Base-by-base conservation (phyloP, 2,888 invertebrate species). In the Laspeyria flexula region DNA sequence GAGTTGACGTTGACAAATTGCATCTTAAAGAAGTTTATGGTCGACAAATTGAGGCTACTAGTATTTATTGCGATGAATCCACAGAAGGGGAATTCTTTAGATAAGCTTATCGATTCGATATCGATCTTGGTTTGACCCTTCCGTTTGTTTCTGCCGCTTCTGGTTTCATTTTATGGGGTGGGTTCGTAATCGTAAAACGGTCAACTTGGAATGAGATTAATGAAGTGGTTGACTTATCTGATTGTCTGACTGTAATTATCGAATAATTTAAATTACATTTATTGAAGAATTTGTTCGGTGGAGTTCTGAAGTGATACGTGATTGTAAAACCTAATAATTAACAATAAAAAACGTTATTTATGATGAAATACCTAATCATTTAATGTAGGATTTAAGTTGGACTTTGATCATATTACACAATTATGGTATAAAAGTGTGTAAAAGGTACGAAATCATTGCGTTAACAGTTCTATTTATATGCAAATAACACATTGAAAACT, bases 1-100 rank as follows among this genome's bases (percentile, higher is more conserved):
- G 67, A 74, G 62, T 66, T 76, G 88, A 90, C 89, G 79, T 85
- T 87, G 90, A 90, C 88, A 89, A 90, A 90, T 90, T 83, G 83
- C 83, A 75, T 74, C 77, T 83, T 79, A 74, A 74, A 69, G 68
- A 73, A 82, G 65, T 86, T 88, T 87, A 87, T 79, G 76, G 80
- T 70, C 70, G 84, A 87, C 89, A 86, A 90, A 90, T 89, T 90
- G 88, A 83, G 79, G 83, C 79, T 83, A 77, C 81, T 75, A 58
- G 82, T 83, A 83, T 86, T 86, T 85, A 85, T 83, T 75, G 67
- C 70, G 64, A 73, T 40, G 61, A 71, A 69, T 75, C 70, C 56
- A 52, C 58, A 56, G 70, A 61, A 72, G 56, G 59, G 18, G 74
- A 76, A 77, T 78, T 76, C 64, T 70, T 57, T 59, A 68, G 75